Conservation (phyloP, 2,113 vertebrate species). For the Galemys pyrenaicus region DNA sequence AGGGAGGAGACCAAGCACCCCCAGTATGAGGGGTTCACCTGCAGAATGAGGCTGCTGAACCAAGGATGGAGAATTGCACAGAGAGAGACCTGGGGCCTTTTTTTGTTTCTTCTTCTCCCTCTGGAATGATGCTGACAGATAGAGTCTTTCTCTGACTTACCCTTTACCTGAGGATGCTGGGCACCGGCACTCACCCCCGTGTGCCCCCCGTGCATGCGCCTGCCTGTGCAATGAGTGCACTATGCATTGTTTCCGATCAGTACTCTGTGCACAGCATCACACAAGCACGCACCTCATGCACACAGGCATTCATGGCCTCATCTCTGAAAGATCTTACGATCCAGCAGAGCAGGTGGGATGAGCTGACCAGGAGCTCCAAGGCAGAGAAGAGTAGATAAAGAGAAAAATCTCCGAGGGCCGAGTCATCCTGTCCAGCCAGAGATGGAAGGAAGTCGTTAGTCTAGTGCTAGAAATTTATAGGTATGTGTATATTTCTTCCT, state of each 20-base stretch:
- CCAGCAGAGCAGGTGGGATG: not conserved
- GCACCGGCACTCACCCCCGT: not conserved
- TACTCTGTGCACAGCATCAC: not conserved
- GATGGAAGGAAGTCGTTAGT: not conserved
- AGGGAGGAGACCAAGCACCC: not conserved
- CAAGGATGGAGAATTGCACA: not conserved
- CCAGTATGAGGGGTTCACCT: not conserved
- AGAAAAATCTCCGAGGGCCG: not conserved
- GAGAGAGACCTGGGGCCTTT: not conserved
- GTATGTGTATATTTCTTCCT: not conserved
- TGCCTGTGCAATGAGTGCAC: too few relatives aligned
- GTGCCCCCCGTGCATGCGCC: too few relatives aligned
- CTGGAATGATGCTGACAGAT: not conserved
- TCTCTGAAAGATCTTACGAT: not conserved
- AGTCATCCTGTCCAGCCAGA: not conserved
- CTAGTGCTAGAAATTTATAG: not conserved
- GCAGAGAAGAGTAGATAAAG: not conserved
- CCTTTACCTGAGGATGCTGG: not conserved
- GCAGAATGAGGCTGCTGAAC: not conserved
- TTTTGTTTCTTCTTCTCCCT: not conserved
- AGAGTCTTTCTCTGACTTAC: not conserved
- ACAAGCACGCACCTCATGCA: rapidly evolving
- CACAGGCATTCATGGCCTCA: not conserved
- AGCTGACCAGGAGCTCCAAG: not conserved
- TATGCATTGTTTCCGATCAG: not conserved